Conservation (phyloP, 2,888 invertebrate species). For the Limnephilus auricula region DNA sequence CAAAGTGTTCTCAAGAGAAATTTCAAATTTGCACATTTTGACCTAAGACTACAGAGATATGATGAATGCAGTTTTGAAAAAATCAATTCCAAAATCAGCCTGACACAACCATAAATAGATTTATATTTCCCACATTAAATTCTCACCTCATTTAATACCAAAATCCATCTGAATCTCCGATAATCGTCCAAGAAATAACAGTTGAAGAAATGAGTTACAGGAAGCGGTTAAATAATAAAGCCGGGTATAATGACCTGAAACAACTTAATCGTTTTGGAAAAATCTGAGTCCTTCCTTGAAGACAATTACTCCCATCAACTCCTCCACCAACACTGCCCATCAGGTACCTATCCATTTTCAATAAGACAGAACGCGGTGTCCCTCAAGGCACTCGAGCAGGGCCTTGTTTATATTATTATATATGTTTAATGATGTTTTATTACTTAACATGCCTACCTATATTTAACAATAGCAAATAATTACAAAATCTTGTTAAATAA, state of each 20-base stretch:
- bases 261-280: conserved; percentile 48
- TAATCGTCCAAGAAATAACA: background rate
- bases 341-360: background rate
- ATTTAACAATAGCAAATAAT: background rate
- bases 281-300: conserved; percentile 34
- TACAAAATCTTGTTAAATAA: background rate
- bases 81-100: background rate
- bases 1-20: too few species aligned
- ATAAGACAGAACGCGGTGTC: background rate
- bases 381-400: conserved; percentile 12
- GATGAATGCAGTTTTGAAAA: too few species aligned
- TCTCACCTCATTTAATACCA: background rate
- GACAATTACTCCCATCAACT: conserved; percentile 11
- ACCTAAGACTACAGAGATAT: too few species aligned
- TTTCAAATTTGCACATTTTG: too few species aligned
- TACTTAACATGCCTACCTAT: background rate
- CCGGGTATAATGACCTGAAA: conserved; percentile 35
- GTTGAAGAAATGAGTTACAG: conserved; percentile 7
- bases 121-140: background rate
- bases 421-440: background rate
- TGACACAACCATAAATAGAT: background rate
- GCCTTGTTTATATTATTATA: background rate
- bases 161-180: background rate
- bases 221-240: conserved; percentile 27
- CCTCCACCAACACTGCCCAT: background rate